These are phyloP conservation scores for Bombus huntii DNA, from an alignment of 1,140 invertebrate species.

Conservation along the genomic window DNA sequence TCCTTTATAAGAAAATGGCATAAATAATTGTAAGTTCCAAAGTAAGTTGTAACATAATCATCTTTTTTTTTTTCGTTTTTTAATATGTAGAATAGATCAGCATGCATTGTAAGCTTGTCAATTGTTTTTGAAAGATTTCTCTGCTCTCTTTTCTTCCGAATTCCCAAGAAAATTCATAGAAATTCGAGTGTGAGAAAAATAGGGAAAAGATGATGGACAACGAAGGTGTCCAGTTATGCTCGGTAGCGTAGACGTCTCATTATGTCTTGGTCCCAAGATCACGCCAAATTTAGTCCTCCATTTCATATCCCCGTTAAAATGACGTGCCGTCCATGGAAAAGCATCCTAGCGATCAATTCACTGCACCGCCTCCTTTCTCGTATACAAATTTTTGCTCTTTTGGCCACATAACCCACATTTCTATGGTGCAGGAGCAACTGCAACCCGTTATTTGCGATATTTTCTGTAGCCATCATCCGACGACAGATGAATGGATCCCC, in stretches of 20 bases:
- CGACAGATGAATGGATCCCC: slow-evolving; percentile 55
- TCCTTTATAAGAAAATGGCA: no score
- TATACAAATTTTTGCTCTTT: slow-evolving; percentile 81
- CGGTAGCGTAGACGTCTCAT: slow-evolving; percentile 56
- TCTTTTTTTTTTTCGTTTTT: no score
- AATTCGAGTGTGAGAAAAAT: slow-evolving; percentile 11
- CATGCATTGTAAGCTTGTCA: no score
- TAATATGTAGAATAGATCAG: no score
- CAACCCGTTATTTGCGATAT: slow-evolving; percentile 80
- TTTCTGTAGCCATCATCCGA: slow-evolving; percentile 49
- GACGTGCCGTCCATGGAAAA: slow-evolving; percentile 58
- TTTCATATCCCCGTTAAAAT: slow-evolving; percentile 44
- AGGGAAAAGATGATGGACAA: not conserved
- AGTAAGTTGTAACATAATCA: no score
- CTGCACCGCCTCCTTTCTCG: slow-evolving; percentile 68
- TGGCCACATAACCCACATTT: slow-evolving; percentile 82
- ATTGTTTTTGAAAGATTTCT: not conserved
- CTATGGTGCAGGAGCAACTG: slow-evolving; percentile 72
- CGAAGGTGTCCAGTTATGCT: slow-evolving; percentile 35
- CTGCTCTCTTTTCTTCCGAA: not conserved
- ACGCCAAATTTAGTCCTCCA: slow-evolving; percentile 71
- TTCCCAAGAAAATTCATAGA: not conserved
- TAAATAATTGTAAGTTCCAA: no score
- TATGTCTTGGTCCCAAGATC: slow-evolving; percentile 65
- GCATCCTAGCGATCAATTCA: slow-evolving; percentile 58